Base-by-base conservation (phyloP, 64 coral and sea anemone genomes). In the Montipora efflorescens region DNA sequence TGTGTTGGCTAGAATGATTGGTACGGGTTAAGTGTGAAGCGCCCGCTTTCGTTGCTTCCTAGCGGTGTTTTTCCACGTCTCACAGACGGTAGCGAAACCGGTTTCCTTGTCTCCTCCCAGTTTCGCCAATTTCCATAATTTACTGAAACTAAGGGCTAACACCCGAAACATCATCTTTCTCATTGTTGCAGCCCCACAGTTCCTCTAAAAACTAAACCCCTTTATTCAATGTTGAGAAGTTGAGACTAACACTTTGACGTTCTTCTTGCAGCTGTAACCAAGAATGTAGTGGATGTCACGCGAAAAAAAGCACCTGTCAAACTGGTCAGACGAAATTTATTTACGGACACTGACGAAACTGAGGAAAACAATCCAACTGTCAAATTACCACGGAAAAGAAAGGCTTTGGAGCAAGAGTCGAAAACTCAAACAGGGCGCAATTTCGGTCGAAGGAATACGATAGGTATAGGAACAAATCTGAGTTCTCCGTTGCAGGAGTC, bases 271-370 rank as follows among this genome's bases (percentile, higher is more conserved):
- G 81, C n/a, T 52, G 28, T 64, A 95, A 69, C 44, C 52, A 78
- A 78, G 61, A 95, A 86, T 23, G 82, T 74, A 7, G 53, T 67
- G 45, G 68, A 84, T 81, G 4, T 19, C 1, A 81, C 67, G 59
- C 14, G 23, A 48, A 94, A 90, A 45, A 93, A 93, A 75, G 95
- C 94, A 43, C 94, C 96, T 14, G 96, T 95, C 1, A 98, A 98
- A 72, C 90, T 90, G 73, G 96, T 98, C 43, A 89, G 96, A 43
- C 87, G 96, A 74, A 98, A 98, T 71, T 55, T 98, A 4, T 98
- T 98, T 48, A 95, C 84, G 19, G 92, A 78, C 49, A 77, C 44
- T 9, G 90, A 89, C 10, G 79, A 49, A 86, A 74, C 80, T 5
- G 62, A 80, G 57, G 74, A 49, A n/a, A 79, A 52, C 12, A 79